phyloP scores from a whole-genome alignment of 2,888 invertebrate species.

The Stenchaetothrips biformis region DNA sequence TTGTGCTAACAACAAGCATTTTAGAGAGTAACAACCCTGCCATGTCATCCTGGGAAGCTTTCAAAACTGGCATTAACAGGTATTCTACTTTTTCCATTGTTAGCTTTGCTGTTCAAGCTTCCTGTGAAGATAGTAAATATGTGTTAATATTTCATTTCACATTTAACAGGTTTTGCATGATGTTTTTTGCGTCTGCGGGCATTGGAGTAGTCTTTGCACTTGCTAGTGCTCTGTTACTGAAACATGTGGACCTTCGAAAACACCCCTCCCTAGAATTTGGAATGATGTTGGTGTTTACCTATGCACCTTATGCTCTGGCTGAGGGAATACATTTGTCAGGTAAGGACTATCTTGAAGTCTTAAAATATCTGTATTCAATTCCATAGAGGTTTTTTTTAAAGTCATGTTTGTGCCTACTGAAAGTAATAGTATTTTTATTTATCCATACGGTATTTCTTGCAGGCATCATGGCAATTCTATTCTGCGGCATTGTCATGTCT shows the following conservation, averaged over 20 bases:
- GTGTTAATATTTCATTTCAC: neutral
- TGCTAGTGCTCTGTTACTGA: conserved; percentile 83
- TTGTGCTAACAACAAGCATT: conserved; percentile 90
- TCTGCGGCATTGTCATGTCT: conserved; percentile 99
- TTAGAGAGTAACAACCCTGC: conserved; percentile 64
- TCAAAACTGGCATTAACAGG: conserved; percentile 78
- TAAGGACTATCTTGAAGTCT: conserved; percentile 43
- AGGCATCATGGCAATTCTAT: conserved; percentile 98
- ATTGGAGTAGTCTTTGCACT: conserved; percentile 94
- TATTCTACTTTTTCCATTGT: neutral
- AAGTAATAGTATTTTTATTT: conserved; percentile 5
- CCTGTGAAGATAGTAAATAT: neutral
- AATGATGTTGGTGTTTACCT: conserved; percentile 97
- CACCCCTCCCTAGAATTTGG: conserved; percentile 98
- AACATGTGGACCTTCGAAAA: conserved; percentile 92
- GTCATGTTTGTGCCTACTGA: conserved; percentile 4
- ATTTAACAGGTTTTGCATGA: conserved; percentile 57
- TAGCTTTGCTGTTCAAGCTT: neutral
- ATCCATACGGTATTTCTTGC: conserved; percentile 38
- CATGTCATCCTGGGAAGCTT: conserved; percentile 72
- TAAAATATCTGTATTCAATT: neutral
- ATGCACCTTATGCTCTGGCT: conserved; percentile 95
- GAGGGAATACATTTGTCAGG: conserved; percentile 94
- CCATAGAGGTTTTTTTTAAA: neutral
- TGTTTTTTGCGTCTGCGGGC: conserved; percentile 98